Percentiles rank a stretch among this genome's conserved stretches.
These are phyloP conservation scores for Hylaeus volcanicus DNA, from an alignment of 1,140 invertebrate genomes.

Conservation along the genomic window DNA sequence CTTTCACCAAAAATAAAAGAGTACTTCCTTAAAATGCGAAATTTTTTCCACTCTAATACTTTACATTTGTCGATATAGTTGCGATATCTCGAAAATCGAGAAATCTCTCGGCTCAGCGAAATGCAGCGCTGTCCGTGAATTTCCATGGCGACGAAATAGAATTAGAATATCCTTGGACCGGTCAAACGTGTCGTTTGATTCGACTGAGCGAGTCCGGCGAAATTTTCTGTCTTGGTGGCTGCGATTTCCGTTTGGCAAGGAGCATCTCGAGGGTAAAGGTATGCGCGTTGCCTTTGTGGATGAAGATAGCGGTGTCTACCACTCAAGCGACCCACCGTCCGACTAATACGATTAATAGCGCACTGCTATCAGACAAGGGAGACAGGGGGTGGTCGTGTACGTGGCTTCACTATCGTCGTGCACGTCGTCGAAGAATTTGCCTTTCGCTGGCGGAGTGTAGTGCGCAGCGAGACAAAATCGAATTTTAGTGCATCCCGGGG, in stretches of 20 bases:
- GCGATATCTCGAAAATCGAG: not conserved
- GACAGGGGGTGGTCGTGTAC: slow-evolving; percentile 36
- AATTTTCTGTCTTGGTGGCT: slow-evolving; percentile 36
- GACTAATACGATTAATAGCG: slow-evolving; percentile 76
- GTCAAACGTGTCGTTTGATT: slow-evolving; percentile 13
- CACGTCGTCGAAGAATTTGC: slow-evolving; percentile 57
- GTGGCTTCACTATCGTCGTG: slow-evolving; percentile 41
- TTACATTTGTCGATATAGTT: no score
- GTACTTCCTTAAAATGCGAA: not conserved
- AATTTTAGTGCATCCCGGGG: slow-evolving; percentile 54
- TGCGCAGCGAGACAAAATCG: slow-evolving; percentile 50
- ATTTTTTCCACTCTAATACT: no score
- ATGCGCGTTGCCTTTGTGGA: slow-evolving; percentile 53
- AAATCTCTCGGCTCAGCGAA: not conserved
- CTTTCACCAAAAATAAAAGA: no score
- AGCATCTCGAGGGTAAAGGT: slow-evolving; percentile 21
- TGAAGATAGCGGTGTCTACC: slow-evolving; percentile 56
- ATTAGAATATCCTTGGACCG: slow-evolving; percentile 13
- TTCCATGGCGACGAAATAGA: slow-evolving; percentile 3
- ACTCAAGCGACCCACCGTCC: slow-evolving; percentile 65
- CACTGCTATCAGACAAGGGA: slow-evolving; percentile 65
- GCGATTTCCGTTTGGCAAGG: slow-evolving; percentile 5
- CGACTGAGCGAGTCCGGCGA: not conserved
- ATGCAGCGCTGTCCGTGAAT: not conserved
- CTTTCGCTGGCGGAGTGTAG: slow-evolving; percentile 30